Evolutionary conservation across 2,888 invertebrate species (phyloP), one percentile per base, ranked within the genome.

Genomic region (Sceliomorpha sp.): DNA sequence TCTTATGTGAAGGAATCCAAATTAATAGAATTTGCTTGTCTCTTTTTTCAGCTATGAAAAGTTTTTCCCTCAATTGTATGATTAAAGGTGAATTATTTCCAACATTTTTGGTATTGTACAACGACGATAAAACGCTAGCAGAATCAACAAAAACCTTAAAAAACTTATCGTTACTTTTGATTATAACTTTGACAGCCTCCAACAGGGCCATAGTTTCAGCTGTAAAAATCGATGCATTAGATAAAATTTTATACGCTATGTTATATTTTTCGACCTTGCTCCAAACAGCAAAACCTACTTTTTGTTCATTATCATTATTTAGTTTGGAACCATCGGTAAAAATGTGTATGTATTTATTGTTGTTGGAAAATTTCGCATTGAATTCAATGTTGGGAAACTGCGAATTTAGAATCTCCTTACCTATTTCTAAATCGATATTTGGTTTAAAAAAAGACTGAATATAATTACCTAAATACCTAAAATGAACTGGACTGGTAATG

Each of bases 1-100:
- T 47, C 8, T 20, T 12, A 47, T 63, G 55, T 0, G 63, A 15
- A 0, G 55, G 63, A 9, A 45, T 42, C 63, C 63, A 55, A 7
- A 53, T 7, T 17, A 63, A 15, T 9, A n/a, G 17, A 17, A 55
- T 17, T 0, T 15, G 1, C 15, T 20, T 34, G 17, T 15, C 10
- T 0, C 0, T 14, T 14, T 39, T 7, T 5, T 12, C 0, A 5
- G 20, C 13, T 3, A 8, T 2, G 0, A 51, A 34, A 29, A 63
- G 17, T 10, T 37, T 42, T 17, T 55, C 27, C 27, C 48, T 31
- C 0, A 55, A 12, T 7, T 44, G 5, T 14, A 29, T 45, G 10
- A 56, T 37, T 37, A 56, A 10, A 1, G 37, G 36, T 10, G 36
- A 36, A n/a, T 10, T 26, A 15, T 27, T 32, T 7, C 8, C n/a